Evolutionary conservation across 2,797 vertebrate species (phyloP).

Genomic region (Telmatherina bonti): DNA sequence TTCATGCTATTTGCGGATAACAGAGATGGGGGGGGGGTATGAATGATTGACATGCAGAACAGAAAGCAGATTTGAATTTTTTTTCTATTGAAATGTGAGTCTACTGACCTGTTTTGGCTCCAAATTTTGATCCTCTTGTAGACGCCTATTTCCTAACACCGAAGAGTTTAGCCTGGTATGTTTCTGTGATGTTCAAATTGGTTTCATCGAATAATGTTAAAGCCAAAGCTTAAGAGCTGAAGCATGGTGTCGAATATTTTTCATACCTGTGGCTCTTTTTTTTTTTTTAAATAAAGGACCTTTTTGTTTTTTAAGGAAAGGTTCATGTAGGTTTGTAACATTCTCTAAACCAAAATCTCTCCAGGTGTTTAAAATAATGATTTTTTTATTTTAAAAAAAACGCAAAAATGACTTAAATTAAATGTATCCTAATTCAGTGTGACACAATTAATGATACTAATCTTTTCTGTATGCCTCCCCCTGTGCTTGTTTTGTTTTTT

Average conservation of each 20-base stretch:
- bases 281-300: conserved; percentile 52
- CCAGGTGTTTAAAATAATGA: conserved; percentile 29
- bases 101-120: conserved; percentile 61
- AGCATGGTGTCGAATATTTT: conserved; percentile 50
- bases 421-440: conserved; percentile 56
- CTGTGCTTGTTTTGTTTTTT: conserved; percentile 40
- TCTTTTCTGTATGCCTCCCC: conserved; percentile 61
- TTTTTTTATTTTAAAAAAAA: conserved; percentile 38
- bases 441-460: conserved; percentile 45
- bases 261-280: conserved; percentile 48
- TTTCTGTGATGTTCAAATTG: conserved; percentile 64
- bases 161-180: conserved; percentile 43
- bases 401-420: no score
- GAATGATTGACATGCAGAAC: conserved; percentile 64
- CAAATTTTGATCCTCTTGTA: conserved; percentile 63
- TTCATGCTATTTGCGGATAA: conserved; percentile 58
- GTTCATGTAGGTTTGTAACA: conserved; percentile 51
- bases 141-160: conserved; percentile 37
- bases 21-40: conserved; percentile 55
- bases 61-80: conserved; percentile 45
- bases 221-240: conserved; percentile 55
- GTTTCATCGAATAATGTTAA: conserved; percentile 54
- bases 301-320: conserved; percentile 52
- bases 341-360: conserved; percentile 59
- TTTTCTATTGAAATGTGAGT: conserved; percentile 63